phyloP scores from a whole-genome alignment of 2,113 vertebrate species.

The Progne subis region DNA sequence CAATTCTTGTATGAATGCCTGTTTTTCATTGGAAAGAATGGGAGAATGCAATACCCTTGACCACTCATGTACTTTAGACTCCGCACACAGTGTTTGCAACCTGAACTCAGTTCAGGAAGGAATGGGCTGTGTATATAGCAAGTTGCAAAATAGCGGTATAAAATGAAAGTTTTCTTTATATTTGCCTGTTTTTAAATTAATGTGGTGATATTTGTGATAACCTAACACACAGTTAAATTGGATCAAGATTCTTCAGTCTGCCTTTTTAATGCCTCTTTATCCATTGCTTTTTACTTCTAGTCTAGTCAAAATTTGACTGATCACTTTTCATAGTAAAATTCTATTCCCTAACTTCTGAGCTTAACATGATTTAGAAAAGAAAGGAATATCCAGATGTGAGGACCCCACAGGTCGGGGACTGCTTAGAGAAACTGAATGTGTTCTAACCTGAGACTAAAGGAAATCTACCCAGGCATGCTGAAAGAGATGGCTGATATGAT shows the following conservation, averaged over 20 bases:
- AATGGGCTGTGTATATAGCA: not conserved
- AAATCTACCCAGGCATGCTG: not conserved
- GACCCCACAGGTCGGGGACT: not conserved
- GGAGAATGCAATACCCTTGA: not conserved
- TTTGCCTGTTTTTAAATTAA: not conserved
- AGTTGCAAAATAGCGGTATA: not conserved
- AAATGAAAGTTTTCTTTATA: not conserved
- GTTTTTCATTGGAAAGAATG: not conserved
- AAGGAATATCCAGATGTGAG: not conserved
- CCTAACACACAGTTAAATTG: not conserved
- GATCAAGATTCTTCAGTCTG: not conserved
- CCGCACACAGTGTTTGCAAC: not conserved
- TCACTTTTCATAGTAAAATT: not conserved
- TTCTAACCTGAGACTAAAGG: not conserved
- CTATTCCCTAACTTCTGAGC: not conserved
- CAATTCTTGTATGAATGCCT: not conserved
- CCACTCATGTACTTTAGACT: not conserved
- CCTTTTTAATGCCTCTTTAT: not conserved
- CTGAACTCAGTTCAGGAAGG: not conserved
- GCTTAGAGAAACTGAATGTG: not conserved
- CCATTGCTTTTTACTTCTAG: not conserved
- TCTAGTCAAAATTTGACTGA: not conserved
- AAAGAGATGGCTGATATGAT: not conserved
- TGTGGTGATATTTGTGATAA: not conserved
- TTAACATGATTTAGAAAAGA: not conserved